Evolutionary conservation across 2,797 vertebrate species (phyloP).

Genomic region (Eulemur mongoz): DNA sequence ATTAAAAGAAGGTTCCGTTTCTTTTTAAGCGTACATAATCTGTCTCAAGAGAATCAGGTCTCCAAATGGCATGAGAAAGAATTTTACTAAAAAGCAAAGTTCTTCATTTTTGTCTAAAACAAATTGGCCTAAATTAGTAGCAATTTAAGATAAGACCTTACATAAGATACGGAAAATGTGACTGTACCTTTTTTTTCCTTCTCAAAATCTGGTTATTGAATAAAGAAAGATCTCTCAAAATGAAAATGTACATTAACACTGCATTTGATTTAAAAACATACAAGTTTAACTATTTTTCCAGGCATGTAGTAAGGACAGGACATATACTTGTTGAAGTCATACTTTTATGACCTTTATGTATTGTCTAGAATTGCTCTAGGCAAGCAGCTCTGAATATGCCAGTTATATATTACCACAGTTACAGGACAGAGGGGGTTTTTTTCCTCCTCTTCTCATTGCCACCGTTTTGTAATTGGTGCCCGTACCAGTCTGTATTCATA

Average conservation of each 20-base stretch:
- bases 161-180: not conserved
- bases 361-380: slow-evolving; percentile 62
- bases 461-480: not conserved
- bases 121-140: not conserved
- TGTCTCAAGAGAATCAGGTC: not conserved
- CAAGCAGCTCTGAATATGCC: slow-evolving; percentile 35
- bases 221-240: not conserved
- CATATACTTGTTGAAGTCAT: not conserved
- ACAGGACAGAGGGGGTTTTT: not conserved
- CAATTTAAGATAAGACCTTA: not conserved
- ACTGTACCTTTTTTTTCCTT: not conserved
- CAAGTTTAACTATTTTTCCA: not conserved
- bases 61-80: not conserved
- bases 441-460: slow-evolving; percentile 28
- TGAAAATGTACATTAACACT: not conserved
- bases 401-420: slow-evolving; percentile 61
- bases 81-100: not conserved
- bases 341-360: slow-evolving; percentile 57
- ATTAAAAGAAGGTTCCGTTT: not conserved
- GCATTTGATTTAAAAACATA: not conserved
- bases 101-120: not conserved
- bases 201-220: not conserved
- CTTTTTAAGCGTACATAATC: not conserved
- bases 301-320: not conserved
- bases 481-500: slow-evolving; percentile 51